Evolutionary conservation across 2,888 invertebrate genomes (phyloP).

Genomic region (Epinotia bilunana): DNA sequence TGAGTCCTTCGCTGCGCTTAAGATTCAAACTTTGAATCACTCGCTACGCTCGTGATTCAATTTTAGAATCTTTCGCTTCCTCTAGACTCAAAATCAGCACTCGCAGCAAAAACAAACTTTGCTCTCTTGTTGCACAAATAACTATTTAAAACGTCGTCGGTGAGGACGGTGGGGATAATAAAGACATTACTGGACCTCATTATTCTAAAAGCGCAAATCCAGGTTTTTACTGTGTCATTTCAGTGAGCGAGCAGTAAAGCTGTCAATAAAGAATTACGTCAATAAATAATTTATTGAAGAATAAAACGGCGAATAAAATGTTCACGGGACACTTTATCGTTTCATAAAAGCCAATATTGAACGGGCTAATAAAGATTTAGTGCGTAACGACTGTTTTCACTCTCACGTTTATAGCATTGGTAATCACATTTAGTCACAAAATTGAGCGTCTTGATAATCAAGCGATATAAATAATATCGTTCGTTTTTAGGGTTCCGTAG

Average conservation of each 20-base stretch:
- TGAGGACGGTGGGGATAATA: neutral
- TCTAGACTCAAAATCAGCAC: too few species aligned
- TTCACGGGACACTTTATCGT: constrained; percentile 36
- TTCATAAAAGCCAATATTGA: constrained; percentile 40
- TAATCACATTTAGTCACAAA: constrained; percentile 5
- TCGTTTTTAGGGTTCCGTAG: too few species aligned
- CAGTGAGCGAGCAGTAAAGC: constrained; percentile 25
- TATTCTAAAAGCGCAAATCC: constrained; percentile 5
- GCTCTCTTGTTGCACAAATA: too few species aligned
- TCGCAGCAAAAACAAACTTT: too few species aligned
- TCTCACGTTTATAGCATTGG: constrained; percentile 13
- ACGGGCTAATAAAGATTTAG: constrained; percentile 39
- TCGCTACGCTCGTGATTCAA: too few species aligned
- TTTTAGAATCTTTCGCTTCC: too few species aligned
- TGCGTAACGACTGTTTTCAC: constrained; percentile 31
- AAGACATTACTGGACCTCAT: neutral
- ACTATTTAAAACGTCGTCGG: too few species aligned
- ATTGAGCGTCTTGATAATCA: constrained; percentile 10
- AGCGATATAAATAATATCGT: neutral
- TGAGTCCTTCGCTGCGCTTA: too few species aligned
- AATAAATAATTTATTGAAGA: constrained; percentile 40
- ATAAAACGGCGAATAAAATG: constrained; percentile 34
- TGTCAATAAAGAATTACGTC: constrained; percentile 36
- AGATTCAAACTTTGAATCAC: too few species aligned
- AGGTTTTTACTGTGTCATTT: constrained; percentile 10